phyloP scores from a whole-genome alignment of 2,797 vertebrate species.

The Chelon auratus region DNA sequence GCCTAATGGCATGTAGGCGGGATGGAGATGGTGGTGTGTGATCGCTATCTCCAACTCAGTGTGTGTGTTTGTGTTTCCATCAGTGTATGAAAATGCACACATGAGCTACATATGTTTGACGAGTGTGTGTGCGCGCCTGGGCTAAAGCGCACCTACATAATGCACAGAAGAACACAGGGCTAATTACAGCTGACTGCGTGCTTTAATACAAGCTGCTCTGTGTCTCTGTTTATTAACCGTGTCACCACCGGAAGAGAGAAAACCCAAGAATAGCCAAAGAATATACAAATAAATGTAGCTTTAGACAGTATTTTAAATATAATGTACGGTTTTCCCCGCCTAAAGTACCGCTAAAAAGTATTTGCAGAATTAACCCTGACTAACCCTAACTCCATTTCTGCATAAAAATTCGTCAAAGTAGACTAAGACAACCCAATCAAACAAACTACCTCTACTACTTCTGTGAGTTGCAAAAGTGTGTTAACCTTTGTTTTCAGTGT shows the following conservation, averaged over 20 bases:
- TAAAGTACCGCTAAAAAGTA: too few relatives aligned
- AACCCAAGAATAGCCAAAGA: neutral
- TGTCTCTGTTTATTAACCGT: constrained; percentile 3
- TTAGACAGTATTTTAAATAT: neutral
- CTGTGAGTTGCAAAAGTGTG: too few relatives aligned
- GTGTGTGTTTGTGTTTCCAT: constrained; percentile 40
- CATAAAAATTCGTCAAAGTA: too few relatives aligned
- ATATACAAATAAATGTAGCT: neutral
- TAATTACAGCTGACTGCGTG: constrained; percentile 24
- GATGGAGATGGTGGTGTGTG: constrained; percentile 45
- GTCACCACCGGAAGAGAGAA: neutral
- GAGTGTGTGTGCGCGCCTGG: neutral
- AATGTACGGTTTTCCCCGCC: neutral
- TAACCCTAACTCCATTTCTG: too few relatives aligned
- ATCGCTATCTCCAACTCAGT: constrained; percentile 66
- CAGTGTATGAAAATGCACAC: constrained; percentile 38
- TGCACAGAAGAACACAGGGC: neutral
- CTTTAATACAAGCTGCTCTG: constrained; percentile 3
- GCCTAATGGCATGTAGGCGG: constrained; percentile 70
- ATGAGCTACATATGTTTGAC: constrained; percentile 6
- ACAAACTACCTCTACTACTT: too few relatives aligned
- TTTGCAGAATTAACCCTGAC: too few relatives aligned
- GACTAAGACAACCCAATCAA: too few relatives aligned
- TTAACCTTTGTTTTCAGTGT: too few relatives aligned
- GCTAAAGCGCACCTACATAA: neutral